Conservation (phyloP, 2,113 vertebrate genomes). For the Lepus americanus region DNA sequence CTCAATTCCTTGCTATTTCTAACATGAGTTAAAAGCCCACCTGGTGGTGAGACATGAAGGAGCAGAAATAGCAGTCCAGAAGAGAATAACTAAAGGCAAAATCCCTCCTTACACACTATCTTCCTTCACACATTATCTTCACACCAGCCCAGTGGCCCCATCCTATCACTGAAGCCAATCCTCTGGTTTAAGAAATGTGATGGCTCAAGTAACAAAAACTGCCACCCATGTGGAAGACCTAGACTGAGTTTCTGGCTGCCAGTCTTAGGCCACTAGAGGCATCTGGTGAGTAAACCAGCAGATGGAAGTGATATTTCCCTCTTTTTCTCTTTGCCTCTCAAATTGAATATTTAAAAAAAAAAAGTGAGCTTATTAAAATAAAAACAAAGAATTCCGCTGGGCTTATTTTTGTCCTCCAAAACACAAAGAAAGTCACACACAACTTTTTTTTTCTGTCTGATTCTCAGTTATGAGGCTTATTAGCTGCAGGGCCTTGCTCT, state of each 20-base stretch:
- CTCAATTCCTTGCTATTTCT: conserved; percentile 56
- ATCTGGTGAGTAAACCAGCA: no score
- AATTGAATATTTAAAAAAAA: no score
- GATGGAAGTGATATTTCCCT: no score
- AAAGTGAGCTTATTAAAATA: no score
- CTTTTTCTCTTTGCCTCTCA: no score
- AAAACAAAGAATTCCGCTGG: neutral
- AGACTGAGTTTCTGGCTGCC: no score
- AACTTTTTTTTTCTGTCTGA: conserved; percentile 37
- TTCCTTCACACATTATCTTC: conserved; percentile 53
- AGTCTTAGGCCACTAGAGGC: no score
- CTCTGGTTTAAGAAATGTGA: conserved; percentile 17
- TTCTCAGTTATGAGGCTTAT: neutral
- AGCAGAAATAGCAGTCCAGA: neutral
- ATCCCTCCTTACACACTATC: neutral
- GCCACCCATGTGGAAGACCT: neutral
- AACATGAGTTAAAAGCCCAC: conserved; percentile 36
- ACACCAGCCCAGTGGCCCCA: neutral
- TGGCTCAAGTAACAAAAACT: neutral
- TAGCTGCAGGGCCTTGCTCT: conserved; percentile 12
- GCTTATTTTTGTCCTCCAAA: conserved; percentile 19
- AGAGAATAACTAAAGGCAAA: neutral
- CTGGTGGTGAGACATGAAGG: conserved; percentile 22
- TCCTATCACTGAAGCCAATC: conserved; percentile 21
- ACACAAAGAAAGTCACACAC: neutral